phyloP scores from a whole-genome alignment of 1,140 invertebrate species.

The Lordiphosa collinella region DNA sequence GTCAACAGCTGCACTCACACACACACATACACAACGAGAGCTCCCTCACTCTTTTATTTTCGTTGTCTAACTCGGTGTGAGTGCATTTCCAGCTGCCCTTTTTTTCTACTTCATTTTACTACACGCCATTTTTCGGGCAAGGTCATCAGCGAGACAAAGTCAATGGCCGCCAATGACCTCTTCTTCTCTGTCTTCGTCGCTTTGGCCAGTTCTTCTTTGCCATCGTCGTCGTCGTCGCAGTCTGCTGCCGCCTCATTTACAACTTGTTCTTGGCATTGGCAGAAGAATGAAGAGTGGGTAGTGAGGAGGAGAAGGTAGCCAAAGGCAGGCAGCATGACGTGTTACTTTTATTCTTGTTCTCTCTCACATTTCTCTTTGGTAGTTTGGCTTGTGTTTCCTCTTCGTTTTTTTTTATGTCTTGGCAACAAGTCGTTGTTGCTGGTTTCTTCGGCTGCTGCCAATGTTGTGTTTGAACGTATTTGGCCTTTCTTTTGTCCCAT shows the following conservation, averaged over 20 bases:
- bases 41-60: neutral
- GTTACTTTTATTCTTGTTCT: conserved; percentile 56
- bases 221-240: conserved; percentile 19
- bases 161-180: conserved; percentile 79
- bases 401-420: conserved; percentile 63
- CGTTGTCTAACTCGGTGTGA: conserved; percentile 22
- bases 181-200: conserved; percentile 45
- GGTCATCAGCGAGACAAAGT: conserved; percentile 79
- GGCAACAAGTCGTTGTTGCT: conserved; percentile 63
- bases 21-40: conserved; percentile 17
- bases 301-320: conserved; percentile 3
- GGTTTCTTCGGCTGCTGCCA: conserved; percentile 19
- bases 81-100: conserved; percentile 47
- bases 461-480: conserved; percentile 58
- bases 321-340: conserved; percentile 66
- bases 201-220: conserved; percentile 28
- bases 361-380: conserved; percentile 39
- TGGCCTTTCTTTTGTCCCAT: conserved; percentile 68
- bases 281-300: conserved; percentile 1
- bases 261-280: conserved; percentile 72
- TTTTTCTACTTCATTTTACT: conserved; percentile 35
- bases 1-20: conserved; percentile 61
- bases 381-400: conserved; percentile 51
- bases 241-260: conserved; percentile 59
- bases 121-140: conserved; percentile 78